Percentiles rank a stretch among this genome's conserved stretches.
Evolutionary conservation across 2,113 vertebrate species (phyloP).

Genomic region (Oreochromis spilurus): DNA sequence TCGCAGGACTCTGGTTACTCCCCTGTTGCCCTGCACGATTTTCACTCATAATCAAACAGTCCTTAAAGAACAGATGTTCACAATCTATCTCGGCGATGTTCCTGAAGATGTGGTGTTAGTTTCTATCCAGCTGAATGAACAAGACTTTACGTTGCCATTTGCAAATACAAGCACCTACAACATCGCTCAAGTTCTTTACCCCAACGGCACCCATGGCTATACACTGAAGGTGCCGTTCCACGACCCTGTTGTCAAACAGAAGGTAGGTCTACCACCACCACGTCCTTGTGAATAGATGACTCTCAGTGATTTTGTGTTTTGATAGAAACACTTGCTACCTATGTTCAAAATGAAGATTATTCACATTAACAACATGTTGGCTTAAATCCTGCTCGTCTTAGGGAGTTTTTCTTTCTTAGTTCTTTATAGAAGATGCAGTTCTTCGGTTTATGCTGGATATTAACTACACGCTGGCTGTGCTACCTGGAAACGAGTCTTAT

Average conservation of each 20-base stretch:
- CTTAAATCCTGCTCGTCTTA: background rate
- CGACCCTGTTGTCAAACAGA: constrained; percentile 3
- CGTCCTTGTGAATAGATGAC: background rate
- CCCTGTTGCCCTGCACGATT: background rate
- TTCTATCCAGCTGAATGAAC: constrained; percentile 43
- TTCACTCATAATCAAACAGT: constrained; percentile 21
- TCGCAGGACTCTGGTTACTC: constrained; percentile 26
- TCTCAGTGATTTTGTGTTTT: rapidly evolving
- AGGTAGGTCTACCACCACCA: constrained; percentile 2
- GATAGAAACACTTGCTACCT: background rate
- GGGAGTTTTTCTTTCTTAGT: background rate
- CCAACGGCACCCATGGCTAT: constrained; percentile 37
- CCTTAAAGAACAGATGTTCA: constrained; percentile 28
- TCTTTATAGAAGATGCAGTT: background rate
- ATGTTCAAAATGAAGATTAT: background rate
- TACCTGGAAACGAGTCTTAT: constrained; percentile 28
- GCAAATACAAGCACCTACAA: background rate
- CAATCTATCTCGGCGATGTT: constrained; percentile 41
- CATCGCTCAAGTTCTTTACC: background rate
- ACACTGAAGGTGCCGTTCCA: constrained; percentile 53
- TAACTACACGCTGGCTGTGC: constrained; percentile 48
- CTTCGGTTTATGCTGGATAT: constrained; percentile 40
- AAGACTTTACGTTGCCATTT: background rate
- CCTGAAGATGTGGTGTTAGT: constrained; percentile 46
- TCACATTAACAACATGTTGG: background rate